phyloP scores from a whole-genome alignment of 2,888 invertebrate genomes.

The Anticlea derivata region DNA sequence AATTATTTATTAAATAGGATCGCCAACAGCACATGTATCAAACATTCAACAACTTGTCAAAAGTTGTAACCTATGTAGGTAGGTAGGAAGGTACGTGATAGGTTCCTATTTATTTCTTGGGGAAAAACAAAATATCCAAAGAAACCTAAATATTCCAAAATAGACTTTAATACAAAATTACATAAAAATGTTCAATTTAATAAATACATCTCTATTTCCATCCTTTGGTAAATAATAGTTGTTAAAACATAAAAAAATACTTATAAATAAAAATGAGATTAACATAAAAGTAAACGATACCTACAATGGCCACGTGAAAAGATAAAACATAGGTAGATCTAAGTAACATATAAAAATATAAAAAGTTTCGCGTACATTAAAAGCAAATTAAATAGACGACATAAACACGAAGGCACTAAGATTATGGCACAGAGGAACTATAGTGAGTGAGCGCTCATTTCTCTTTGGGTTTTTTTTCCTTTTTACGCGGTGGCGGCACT shows the following conservation, averaged over 20 bases:
- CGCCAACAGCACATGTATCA: no score
- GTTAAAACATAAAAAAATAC: constrained; percentile 50
- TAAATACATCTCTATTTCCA: constrained; percentile 70
- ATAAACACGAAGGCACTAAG: constrained; percentile 64
- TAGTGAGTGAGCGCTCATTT: constrained; percentile 66
- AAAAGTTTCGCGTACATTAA: constrained; percentile 68
- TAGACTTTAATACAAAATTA: constrained; percentile 78
- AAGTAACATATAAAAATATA: constrained; percentile 51
- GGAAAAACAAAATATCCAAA: constrained; percentile 19
- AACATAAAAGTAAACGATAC: constrained; percentile 62
- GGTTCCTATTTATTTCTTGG: no score
- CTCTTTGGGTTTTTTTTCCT: constrained; percentile 83
- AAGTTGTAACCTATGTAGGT: no score
- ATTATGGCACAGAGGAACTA: constrained; percentile 80
- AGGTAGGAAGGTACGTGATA: no score
- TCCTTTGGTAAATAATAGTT: constrained; percentile 64
- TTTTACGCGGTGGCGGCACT: constrained; percentile 82
- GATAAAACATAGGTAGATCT: constrained; percentile 54
- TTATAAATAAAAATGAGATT: constrained; percentile 56
- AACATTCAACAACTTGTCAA: no score
- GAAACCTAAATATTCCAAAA: constrained; percentile 59
- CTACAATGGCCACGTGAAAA: constrained; percentile 52
- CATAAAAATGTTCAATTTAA: constrained; percentile 64
- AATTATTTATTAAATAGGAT: no score
- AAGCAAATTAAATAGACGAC: constrained; percentile 73